phyloP scores from a whole-genome alignment of 2,797 vertebrate species.

The Channa striata region DNA sequence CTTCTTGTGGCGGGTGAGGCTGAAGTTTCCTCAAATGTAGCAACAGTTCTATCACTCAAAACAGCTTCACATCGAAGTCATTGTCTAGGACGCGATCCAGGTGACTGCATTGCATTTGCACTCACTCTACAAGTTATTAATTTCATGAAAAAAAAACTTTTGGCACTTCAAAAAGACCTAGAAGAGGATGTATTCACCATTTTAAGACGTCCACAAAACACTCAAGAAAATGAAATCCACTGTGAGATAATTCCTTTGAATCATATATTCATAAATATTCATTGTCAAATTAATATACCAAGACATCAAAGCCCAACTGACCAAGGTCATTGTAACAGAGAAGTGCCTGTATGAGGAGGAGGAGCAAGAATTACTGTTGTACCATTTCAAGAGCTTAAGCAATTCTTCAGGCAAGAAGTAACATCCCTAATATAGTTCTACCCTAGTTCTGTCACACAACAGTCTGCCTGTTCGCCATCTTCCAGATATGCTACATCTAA shows the following conservation, averaged over 20 bases:
- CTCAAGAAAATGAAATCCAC: constrained; percentile 43
- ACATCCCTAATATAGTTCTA: constrained; percentile 62
- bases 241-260: constrained; percentile 46
- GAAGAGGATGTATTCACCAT: constrained; percentile 10
- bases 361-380: constrained; percentile 13
- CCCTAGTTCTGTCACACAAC: constrained; percentile 73
- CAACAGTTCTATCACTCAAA: constrained; percentile 47
- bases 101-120: constrained; percentile 8
- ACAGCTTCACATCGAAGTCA: constrained; percentile 50
- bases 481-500: constrained; percentile 61
- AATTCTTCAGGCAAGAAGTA: constrained; percentile 49
- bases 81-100: constrained; percentile 4
- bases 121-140: constrained; percentile 3
- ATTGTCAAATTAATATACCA: constrained; percentile 56
- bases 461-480: constrained; percentile 28
- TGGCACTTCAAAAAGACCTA: constrained; percentile 7
- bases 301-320: constrained; percentile 49
- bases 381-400: constrained; percentile 41
- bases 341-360: constrained; percentile 11
- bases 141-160: background rate
- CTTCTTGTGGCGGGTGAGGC: constrained; percentile 21
- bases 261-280: constrained; percentile 63
- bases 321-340: constrained; percentile 55
- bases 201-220: constrained; percentile 21
- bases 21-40: constrained; percentile 51